Base-by-base conservation (phyloP, 2,113 vertebrate genomes). In the Ranitomeya variabilis region DNA sequence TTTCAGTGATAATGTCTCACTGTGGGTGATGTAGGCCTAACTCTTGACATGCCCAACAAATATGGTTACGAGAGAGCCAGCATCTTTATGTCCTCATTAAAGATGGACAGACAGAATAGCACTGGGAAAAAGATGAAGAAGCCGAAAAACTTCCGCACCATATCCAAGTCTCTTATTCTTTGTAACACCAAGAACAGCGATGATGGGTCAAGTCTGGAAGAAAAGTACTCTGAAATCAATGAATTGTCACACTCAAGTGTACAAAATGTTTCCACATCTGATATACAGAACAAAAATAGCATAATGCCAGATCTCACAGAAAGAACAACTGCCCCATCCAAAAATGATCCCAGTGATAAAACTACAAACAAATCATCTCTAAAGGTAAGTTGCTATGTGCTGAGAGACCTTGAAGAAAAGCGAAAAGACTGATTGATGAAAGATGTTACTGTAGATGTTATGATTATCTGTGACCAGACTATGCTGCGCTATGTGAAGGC, bases 141-240 rank as follows among this genome's bases (percentile, higher is more conserved):
- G 79, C 93, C 96, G 13, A 94, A 93, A 73, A 98, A 95, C 66
- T 93, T 98, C 86, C 94, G 96, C 86, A 94, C 97, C 86, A 92
- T 99, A 89, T 97, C 98, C 54, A 96, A 97, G 73, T 97, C 98
- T 3, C 94, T 99, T 66, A 96, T 98, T 74, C 95, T 99, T 59
- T 99, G 98, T 86, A 95, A 95, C 12, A 94, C 96, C 15, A 95
- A 93, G 91, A 94, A 89, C 80, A 96, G 93, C 0, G 97, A 99
- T 0, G 97, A 97, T 0, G 90, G 94, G 13, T 94, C 95, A 1
- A 96, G 95, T 82, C 95, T 94, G 0, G 97, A 98, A 0, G 96
- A 97, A 89, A 95, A 93, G 84, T 93, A 91, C 23, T 89, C 93
- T 0, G 92, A 93, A 6, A 90, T 94, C 9, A 91, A 94, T 4